Percentiles rank a stretch among this genome's conserved stretches.
phyloP scores from a whole-genome alignment of 2,888 invertebrate genomes.

The Elysia crispata region DNA sequence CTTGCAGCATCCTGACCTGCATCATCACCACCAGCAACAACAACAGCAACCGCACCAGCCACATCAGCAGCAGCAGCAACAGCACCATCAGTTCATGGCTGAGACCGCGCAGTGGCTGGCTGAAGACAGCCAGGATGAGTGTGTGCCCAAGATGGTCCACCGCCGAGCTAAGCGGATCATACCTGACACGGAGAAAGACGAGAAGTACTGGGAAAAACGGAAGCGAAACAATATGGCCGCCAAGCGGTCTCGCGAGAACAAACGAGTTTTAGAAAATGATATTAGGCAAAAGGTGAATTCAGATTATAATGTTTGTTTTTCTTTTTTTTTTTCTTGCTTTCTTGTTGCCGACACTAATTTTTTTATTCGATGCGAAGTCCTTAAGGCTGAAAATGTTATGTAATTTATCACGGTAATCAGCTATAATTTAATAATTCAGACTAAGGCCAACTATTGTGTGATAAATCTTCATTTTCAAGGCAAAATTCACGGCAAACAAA shows the following conservation, averaged over 20 bases:
- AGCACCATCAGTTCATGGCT: constrained; percentile 28
- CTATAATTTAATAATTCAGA: no score
- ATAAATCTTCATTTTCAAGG: no score
- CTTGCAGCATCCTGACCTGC: constrained; percentile 14
- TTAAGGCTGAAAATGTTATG: no score
- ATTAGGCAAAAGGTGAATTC: constrained; percentile 54
- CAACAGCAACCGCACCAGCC: constrained; percentile 34
- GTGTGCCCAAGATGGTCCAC: constrained; percentile 53
- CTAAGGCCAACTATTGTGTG: no score
- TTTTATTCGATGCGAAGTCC: no score
- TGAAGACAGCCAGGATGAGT: constrained; percentile 23
- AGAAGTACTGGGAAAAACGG: constrained; percentile 48
- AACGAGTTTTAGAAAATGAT: constrained; percentile 57
- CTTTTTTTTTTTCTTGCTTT: no score
- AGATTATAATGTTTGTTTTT: no score
- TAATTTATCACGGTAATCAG: no score
- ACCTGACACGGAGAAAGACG: constrained; percentile 55
- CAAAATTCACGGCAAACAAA: no score
- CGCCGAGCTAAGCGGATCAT: constrained; percentile 58
- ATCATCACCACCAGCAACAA: constrained; percentile 13
- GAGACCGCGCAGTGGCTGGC: constrained; percentile 29
- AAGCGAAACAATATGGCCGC: constrained; percentile 69
- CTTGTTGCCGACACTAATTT: no score
- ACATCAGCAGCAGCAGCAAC: constrained; percentile 16
- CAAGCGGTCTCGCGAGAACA: constrained; percentile 66